Conservation (phyloP, 2,888 invertebrate genomes). For the Clivina fossor region DNA sequence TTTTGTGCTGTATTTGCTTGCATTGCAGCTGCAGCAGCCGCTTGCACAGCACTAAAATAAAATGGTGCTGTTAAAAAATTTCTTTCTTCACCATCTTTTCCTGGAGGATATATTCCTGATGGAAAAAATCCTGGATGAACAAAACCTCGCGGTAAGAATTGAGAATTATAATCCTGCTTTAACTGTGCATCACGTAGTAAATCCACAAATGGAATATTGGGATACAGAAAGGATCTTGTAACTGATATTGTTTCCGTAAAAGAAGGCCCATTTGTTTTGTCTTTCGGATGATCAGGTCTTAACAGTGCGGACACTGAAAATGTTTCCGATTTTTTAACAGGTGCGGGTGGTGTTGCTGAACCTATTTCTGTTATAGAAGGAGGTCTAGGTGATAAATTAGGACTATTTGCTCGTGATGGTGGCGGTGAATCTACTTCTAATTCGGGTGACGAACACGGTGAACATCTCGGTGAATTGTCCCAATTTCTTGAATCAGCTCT, state of each 20-base stretch:
- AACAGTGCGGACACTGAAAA: conserved; percentile 83
- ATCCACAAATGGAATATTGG: conserved; percentile 64
- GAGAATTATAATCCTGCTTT: conserved; percentile 50
- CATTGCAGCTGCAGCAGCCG: conserved; percentile 56
- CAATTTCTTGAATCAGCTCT: conserved; percentile 42
- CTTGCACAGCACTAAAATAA: conserved; percentile 69
- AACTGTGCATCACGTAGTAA: conserved; percentile 60
- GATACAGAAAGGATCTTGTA: conserved; percentile 64
- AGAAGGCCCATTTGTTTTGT: conserved; percentile 51
- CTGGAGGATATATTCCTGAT: conserved; percentile 57
- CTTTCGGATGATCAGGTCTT: conserved; percentile 71
- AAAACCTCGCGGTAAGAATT: conserved; percentile 54
- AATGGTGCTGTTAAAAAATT: conserved; percentile 55
- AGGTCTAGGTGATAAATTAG: conserved; percentile 59
- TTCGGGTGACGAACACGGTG: conserved; percentile 65
- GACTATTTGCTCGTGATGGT: conserved; percentile 57
- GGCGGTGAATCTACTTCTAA: conserved; percentile 77
- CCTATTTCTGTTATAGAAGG: conserved; percentile 51
- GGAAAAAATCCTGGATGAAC: conserved; percentile 59
- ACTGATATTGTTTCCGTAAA: conserved; percentile 57
- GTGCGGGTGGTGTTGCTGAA: conserved; percentile 46
- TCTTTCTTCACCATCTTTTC: conserved; percentile 52
- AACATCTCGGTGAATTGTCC: conserved; percentile 47
- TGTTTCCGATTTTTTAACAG: conserved; percentile 73
- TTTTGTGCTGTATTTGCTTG: conserved; percentile 48